Evolutionary conservation across 2,888 invertebrate species (phyloP).

Genomic region (Napeogenes sylphis): DNA sequence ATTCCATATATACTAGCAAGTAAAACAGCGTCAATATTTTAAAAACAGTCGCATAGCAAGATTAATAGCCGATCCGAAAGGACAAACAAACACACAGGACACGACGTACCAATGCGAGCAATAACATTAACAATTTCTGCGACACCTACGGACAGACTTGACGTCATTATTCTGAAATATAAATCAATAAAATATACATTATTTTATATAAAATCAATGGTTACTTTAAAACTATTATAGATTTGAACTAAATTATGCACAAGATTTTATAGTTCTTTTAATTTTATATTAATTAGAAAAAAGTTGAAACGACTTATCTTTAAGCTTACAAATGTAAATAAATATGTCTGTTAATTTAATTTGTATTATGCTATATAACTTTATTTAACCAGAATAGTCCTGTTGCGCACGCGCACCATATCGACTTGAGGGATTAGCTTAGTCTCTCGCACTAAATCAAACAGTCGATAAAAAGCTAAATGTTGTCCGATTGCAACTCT

Average conservation of each 20-base stretch:
- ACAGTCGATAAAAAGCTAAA: slow-evolving; percentile 76
- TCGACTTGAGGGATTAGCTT: slow-evolving; percentile 74
- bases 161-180: slow-evolving; percentile 47
- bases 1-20: slow-evolving; percentile 5
- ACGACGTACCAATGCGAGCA: slow-evolving; percentile 63
- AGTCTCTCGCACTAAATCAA: slow-evolving; percentile 61
- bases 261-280: too few species aligned
- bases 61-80: slow-evolving; percentile 66
- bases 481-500: slow-evolving; percentile 72
- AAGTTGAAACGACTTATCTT: too few species aligned
- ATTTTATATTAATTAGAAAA: too few species aligned
- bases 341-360: too few species aligned
- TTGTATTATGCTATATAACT: too few species aligned
- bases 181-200: neutral
- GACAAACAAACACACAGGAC: slow-evolving; percentile 61
- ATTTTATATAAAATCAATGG: too few species aligned
- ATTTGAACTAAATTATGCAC: too few species aligned
- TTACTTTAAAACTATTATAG: too few species aligned
- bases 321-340: too few species aligned
- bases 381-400: slow-evolving; percentile 26
- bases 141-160: slow-evolving; percentile 62
- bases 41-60: slow-evolving; percentile 40
- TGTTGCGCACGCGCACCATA: slow-evolving; percentile 46
- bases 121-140: slow-evolving; percentile 68
- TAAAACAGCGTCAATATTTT: slow-evolving; percentile 35